phyloP scores from a whole-genome alignment of 2,888 invertebrate species.

The Patella depressa region DNA sequence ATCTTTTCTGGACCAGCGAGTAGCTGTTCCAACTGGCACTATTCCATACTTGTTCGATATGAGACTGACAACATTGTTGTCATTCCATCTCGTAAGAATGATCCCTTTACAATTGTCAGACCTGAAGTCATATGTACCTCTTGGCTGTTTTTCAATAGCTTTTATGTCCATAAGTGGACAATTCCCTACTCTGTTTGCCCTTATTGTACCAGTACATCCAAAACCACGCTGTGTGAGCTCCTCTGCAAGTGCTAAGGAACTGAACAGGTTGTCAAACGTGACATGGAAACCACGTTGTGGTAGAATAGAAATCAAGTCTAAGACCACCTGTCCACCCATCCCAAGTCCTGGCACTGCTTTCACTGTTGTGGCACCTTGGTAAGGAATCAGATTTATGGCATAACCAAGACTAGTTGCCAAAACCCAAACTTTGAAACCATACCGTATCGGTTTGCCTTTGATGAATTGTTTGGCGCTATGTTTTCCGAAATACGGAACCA shows the following conservation, averaged over 20 bases:
- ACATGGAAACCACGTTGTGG: constrained; percentile 16
- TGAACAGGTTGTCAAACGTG: constrained; percentile 36
- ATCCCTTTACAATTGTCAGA: constrained; percentile 19
- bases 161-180: constrained; percentile 14
- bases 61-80: constrained; percentile 17
- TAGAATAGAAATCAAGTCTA: constrained; percentile 4
- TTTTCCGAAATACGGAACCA: constrained; percentile 66
- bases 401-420: constrained; percentile 32
- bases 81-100: constrained; percentile 21
- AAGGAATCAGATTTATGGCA: constrained; percentile 29
- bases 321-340: constrained; percentile 18
- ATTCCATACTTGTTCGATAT: constrained; percentile 8
- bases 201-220: constrained; percentile 29
- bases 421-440: constrained; percentile 46
- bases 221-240: constrained; percentile 17
- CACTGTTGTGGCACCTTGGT: constrained; percentile 20
- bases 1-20: constrained; percentile 9
- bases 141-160: not conserved
- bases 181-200: constrained; percentile 18
- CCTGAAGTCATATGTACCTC: constrained; percentile 18
- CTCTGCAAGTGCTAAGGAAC: constrained; percentile 24
- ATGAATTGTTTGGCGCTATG: constrained; percentile 45
- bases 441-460: constrained; percentile 45
- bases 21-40: constrained; percentile 5
- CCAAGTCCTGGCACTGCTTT: constrained; percentile 13